Percentiles rank a stretch among this genome's conserved stretches.
These are phyloP conservation scores for Anoncus sp. DNA, from an alignment of 2,888 invertebrate genomes.

Conservation along the genomic window DNA sequence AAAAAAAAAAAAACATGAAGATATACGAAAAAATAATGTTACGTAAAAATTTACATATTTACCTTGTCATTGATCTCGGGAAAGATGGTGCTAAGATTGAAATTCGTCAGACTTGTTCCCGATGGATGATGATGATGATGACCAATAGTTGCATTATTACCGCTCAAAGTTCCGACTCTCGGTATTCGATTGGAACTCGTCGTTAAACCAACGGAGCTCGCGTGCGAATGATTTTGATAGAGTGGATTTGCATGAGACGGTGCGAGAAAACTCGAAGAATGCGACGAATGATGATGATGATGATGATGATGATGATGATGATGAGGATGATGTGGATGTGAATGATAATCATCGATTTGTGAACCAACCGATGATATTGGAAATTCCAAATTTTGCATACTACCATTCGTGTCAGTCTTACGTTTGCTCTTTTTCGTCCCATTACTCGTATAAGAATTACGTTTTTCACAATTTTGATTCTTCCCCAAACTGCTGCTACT, in stretches of 20 bases:
- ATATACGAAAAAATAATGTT: conserved; percentile 10
- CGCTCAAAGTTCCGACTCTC: conserved; percentile 69
- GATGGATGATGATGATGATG: conserved; percentile 81
- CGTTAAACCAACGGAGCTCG: conserved; percentile 68
- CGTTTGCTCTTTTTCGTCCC: conserved; percentile 79
- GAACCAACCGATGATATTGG: conserved; percentile 78
- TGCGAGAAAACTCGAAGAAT: conserved; percentile 56
- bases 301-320: conserved; percentile 69
- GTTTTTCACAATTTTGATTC: conserved; percentile 80
- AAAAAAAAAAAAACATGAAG: no score
- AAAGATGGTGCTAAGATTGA: conserved; percentile 93
- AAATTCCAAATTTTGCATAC: conserved; percentile 80
- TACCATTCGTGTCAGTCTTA: conserved; percentile 71
- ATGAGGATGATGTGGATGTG: conserved; percentile 68
- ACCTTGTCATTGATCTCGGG: conserved; percentile 91
- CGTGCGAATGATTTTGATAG: conserved; percentile 80
- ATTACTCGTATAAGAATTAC: conserved; percentile 72
- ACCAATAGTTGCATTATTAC: conserved; percentile 75
- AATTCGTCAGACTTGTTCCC: conserved; percentile 88
- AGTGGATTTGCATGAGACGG: conserved; percentile 76
- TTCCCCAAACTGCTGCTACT: conserved; percentile 73
- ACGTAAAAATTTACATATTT: not conserved
- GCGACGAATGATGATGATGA: conserved; percentile 73
- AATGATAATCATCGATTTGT: conserved; percentile 79
- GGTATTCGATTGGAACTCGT: conserved; percentile 71